These are phyloP conservation scores for Triplophysa bombifrons DNA, from an alignment of 2,797 vertebrate species.

Conservation along the genomic window DNA sequence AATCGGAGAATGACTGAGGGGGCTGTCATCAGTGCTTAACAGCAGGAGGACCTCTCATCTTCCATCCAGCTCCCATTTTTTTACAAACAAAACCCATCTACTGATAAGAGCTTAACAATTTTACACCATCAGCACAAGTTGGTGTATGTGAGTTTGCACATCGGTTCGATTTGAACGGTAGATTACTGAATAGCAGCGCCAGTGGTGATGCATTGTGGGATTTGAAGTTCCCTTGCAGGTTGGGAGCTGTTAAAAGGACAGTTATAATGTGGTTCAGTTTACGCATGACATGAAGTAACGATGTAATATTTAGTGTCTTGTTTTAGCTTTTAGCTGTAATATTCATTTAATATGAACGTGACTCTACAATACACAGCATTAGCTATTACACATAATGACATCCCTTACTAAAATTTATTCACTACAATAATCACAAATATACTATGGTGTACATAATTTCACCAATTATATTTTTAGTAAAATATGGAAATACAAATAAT, in stretches of 20 bases:
- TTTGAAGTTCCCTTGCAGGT: slow-evolving; percentile 49
- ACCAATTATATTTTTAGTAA: too few relatives aligned
- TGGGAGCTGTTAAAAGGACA: not conserved
- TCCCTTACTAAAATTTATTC: too few relatives aligned
- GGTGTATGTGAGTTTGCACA: not conserved
- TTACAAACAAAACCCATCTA: not conserved
- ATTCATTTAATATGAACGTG: not conserved
- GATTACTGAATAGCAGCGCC: slow-evolving; percentile 51
- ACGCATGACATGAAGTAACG: too few relatives aligned
- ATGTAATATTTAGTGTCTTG: not conserved
- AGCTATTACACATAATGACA: too few relatives aligned
- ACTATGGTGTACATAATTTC: too few relatives aligned
- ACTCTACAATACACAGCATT: too few relatives aligned
- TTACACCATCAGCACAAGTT: not conserved
- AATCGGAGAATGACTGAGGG: slow-evolving; percentile 70
- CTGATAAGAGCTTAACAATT: not conserved
- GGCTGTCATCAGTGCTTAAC: slow-evolving; percentile 63
- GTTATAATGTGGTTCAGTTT: not conserved
- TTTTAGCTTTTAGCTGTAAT: not conserved
- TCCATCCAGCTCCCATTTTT: not conserved
- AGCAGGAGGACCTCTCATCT: not conserved
- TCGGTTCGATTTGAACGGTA: slow-evolving; percentile 16
- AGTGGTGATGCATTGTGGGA: slow-evolving; percentile 61
- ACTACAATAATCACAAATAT: too few relatives aligned
- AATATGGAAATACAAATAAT: too few relatives aligned